Evolutionary conservation across 1,140 invertebrate species (phyloP), one percentile per base, ranked within the genome.

Genomic region (Leptinotarsa lineolata): DNA sequence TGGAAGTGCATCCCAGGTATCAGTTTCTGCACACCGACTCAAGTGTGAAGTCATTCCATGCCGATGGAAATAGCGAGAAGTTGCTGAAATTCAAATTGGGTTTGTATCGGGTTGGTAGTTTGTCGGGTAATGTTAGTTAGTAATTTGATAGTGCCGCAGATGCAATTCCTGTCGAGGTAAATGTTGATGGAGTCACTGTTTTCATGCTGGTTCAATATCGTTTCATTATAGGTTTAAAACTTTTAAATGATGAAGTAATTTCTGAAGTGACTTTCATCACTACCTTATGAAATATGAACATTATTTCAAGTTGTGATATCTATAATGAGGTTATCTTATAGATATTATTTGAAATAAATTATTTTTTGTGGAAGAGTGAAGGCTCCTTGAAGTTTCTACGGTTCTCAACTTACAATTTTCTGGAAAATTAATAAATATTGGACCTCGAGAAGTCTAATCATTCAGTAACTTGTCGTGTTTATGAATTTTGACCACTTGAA

Each of bases 11-110:
- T 39, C 30, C 30, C 8, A 39, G 30, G 30, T 54, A 54, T 54
- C 48, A 54, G 15, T 54, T 54, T 54, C 48, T 18, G 48, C 15
- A 54, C 48, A 18, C n/a, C 16, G 16, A 16, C 48, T 15, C 6
- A 18, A 54, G 16, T 54, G 48, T 54, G 48, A 54, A 54, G 48
- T 54, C 48, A 54, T 54, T 54, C 48, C 48, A 54, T 18, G 48
- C 48, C 6, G 48, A 54, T n/a, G 48, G 30, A 54, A 54, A 54
- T 18, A 54, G n/a, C 48, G 48, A n/a, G 48, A 54, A 54, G 48
- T 54, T 54, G 48, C 2, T 54, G 48, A 54, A 54, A 54, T 54
- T 54, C 48, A 54, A 54, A 54, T 54, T 54, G 48, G 16, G n/a
- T 54, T 54, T 18, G 48, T 54, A 54, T 54, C n/a, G 48, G 48